Percentiles rank a stretch among this genome's conserved stretches.
Conservation (phyloP, 1,140 invertebrate genomes). For the Polypedilum pembai region DNA sequence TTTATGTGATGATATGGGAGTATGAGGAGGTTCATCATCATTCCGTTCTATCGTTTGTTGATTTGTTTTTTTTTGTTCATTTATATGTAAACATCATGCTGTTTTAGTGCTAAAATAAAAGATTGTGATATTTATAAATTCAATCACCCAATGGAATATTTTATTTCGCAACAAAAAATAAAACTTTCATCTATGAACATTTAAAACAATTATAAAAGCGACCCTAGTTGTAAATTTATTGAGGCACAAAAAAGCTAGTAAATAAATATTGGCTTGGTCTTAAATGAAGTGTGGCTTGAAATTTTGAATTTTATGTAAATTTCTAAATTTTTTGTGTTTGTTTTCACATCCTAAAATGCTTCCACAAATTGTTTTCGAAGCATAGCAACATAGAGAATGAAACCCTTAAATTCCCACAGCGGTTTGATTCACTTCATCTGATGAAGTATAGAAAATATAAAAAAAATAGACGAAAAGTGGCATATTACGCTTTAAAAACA, state of each 20-base stretch:
- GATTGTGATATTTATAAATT: too few species aligned
- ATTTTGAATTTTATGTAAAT: conserved; percentile 14
- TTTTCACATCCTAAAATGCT: not conserved
- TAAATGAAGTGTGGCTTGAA: conserved; percentile 10
- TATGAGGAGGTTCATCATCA: not conserved
- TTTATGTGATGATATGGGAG: not conserved
- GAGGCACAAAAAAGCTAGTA: not conserved
- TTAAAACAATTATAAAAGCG: not conserved
- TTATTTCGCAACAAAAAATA: not conserved
- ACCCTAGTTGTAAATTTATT: conserved; percentile 8
- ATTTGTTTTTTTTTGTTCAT: too few species aligned
- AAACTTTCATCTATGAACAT: not conserved
- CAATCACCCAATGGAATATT: too few species aligned
- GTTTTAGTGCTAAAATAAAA: too few species aligned
- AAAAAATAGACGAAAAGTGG: not conserved
- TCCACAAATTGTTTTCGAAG: not conserved
- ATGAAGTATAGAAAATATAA: too few species aligned
- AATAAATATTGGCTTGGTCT: not conserved
- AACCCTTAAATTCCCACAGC: not conserved
- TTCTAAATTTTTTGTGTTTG: not conserved
- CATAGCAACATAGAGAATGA: not conserved
- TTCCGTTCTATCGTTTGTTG: not conserved
- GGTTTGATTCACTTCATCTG: not conserved
- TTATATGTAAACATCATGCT: too few species aligned
- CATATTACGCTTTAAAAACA: not conserved